These are phyloP conservation scores for Drosophila maculinotata DNA, from an alignment of 2,888 invertebrate species.

Conservation along the genomic window DNA sequence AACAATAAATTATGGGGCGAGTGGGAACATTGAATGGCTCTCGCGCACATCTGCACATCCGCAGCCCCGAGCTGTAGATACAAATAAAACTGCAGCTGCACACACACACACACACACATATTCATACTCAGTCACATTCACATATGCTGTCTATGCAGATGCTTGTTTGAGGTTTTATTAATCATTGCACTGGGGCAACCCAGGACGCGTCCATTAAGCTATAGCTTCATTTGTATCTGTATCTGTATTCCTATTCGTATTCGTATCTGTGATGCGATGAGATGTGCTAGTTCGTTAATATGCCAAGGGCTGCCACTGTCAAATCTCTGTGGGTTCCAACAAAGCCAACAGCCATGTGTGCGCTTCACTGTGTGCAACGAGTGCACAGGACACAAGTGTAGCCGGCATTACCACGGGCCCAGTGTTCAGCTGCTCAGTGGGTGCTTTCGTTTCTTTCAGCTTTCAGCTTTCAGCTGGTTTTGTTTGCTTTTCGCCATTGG, in stretches of 20 bases:
- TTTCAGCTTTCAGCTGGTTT: conserved; percentile 24
- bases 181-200: conserved; percentile 53
- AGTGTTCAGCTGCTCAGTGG: conserved; percentile 1
- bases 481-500: conserved; percentile 40
- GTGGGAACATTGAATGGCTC: conserved; percentile 67
- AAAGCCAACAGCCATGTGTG: conserved; percentile 40
- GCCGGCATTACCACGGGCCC: conserved; percentile 16
- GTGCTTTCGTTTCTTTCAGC: conserved; percentile 12
- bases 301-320: conserved; percentile 53
- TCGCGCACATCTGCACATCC: conserved; percentile 34
- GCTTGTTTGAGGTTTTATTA: conserved; percentile 66
- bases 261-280: conserved; percentile 32
- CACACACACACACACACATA: conserved; percentile 6
- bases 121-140: conserved; percentile 7
- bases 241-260: conserved; percentile 8
- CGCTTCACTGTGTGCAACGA: conserved; percentile 23
- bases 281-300: conserved; percentile 65
- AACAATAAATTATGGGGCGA: conserved; percentile 72
- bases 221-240: conserved; percentile 17
- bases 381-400: conserved; percentile 4
- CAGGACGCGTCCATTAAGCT: conserved; percentile 43
- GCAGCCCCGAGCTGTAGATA: conserved; percentile 30
- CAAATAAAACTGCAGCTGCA: conserved; percentile 42
- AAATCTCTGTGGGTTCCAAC: conserved; percentile 59
- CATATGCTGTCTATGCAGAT: conserved; percentile 49